Percentiles rank a stretch among this genome's conserved stretches.
Conservation (phyloP, 2,888 invertebrate genomes). For the Clunio marinus region DNA sequence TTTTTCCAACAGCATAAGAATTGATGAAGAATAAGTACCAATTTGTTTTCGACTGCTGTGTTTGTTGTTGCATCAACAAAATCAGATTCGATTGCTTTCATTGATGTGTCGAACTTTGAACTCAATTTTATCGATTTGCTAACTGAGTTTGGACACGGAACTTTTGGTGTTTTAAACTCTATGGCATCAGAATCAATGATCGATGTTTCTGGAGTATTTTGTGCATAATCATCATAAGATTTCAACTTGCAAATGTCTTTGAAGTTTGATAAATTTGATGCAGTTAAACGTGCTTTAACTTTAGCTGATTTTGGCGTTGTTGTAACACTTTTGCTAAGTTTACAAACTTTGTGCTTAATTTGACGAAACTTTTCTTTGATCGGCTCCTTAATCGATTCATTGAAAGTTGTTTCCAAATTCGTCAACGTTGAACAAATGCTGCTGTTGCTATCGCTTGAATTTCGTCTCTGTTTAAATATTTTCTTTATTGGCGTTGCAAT, state of each 20-base stretch:
- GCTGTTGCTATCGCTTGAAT: conserved; percentile 46
- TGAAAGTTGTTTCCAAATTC: conserved; percentile 46
- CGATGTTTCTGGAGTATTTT: conserved; percentile 38
- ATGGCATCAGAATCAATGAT: not conserved
- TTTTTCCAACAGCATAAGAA: not conserved
- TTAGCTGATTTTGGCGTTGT: conserved; percentile 35
- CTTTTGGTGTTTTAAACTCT: conserved; percentile 49
- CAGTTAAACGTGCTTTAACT: not conserved
- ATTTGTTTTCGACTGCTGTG: not conserved
- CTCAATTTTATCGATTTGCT: not conserved
- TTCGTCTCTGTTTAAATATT: conserved; percentile 43
- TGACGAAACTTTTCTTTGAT: conserved; percentile 49
- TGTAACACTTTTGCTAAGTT: conserved; percentile 42
- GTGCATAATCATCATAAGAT: not conserved
- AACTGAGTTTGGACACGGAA: conserved; percentile 45
- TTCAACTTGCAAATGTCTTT: not conserved
- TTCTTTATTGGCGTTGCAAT: conserved; percentile 49
- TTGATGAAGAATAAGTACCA: not conserved
- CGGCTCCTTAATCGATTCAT: conserved; percentile 48
- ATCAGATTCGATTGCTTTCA: too few species aligned
- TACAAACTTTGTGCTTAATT: conserved; percentile 48
- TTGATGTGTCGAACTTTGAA: not conserved
- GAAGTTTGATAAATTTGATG: conserved; percentile 36
- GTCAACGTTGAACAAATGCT: conserved; percentile 49
- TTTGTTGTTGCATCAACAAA: too few species aligned